Conservation (phyloP, 2,113 vertebrate species). For the Brachionichthys hirsutus region DNA sequence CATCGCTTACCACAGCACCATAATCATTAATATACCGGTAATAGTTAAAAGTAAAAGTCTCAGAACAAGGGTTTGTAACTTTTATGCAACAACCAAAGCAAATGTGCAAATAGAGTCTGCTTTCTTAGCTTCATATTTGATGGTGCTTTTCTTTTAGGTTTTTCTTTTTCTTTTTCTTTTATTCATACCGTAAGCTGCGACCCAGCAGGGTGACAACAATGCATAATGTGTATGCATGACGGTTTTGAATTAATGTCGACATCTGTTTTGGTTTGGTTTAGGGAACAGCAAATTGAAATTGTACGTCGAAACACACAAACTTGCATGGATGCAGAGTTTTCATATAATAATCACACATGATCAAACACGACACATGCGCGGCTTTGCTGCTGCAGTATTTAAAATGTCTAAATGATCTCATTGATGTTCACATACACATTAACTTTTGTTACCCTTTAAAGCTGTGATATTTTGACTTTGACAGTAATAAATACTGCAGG, state of each 20-base stretch:
- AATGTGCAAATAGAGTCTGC: too few species aligned
- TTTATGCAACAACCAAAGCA: too few species aligned
- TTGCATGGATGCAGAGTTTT: conserved; percentile 12
- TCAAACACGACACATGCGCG: conserved; percentile 37
- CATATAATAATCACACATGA: conserved; percentile 40
- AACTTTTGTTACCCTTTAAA: conserved; percentile 30
- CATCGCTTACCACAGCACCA: too few species aligned
- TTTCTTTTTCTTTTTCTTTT: too few species aligned
- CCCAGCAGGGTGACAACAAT: not conserved
- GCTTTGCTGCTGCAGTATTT: conserved; percentile 11
- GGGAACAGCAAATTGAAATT: conserved; percentile 38
- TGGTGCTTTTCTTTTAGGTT: not conserved
- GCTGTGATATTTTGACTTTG: conserved; percentile 3
- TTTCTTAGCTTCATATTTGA: not conserved
- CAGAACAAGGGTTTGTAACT: too few species aligned
- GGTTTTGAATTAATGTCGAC: conserved; percentile 26
- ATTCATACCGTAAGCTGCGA: conserved; percentile 7
- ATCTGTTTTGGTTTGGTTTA: conserved; percentile 36
- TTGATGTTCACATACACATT: conserved; percentile 13
- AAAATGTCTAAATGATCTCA: conserved; percentile 10
- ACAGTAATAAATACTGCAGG: conserved; percentile 11
- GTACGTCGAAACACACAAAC: conserved; percentile 35
- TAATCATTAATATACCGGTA: too few species aligned
- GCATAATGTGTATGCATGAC: conserved; percentile 1
- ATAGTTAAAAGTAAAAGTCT: too few species aligned